These are phyloP conservation scores for Solea solea DNA, from an alignment of 2,113 vertebrate genomes.

Conservation along the genomic window DNA sequence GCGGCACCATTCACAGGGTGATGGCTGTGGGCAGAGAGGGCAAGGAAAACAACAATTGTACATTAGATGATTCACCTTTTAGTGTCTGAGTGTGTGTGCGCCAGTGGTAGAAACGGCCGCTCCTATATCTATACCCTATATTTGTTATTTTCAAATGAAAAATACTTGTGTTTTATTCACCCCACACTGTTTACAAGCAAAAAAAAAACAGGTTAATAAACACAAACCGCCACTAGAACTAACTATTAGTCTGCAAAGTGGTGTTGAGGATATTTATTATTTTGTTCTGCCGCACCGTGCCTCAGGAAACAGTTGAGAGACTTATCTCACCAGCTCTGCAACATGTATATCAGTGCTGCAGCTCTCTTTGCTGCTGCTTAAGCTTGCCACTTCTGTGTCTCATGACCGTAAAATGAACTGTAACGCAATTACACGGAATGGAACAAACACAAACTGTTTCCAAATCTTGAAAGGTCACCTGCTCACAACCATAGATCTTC, in stretches of 20 bases:
- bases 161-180: neutral
- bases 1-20: slow-evolving; percentile 97
- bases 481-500: slow-evolving; percentile 47
- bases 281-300: slow-evolving; percentile 43
- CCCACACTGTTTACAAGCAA: slow-evolving; percentile 12
- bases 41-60: slow-evolving; percentile 54
- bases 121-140: neutral
- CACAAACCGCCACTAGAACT: slow-evolving; percentile 28
- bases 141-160: slow-evolving; percentile 10
- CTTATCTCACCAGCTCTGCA: slow-evolving; percentile 55
- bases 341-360: slow-evolving; percentile 61
- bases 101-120: neutral
- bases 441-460: slow-evolving; percentile 66
- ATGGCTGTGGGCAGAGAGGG: slow-evolving; percentile 76
- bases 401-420: slow-evolving; percentile 70
- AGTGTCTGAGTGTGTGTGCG: neutral
- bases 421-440: slow-evolving; percentile 65
- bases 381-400: slow-evolving; percentile 29
- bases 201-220: slow-evolving; percentile 32
- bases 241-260: slow-evolving; percentile 18
- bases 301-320: slow-evolving; percentile 49
- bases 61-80: slow-evolving; percentile 56
- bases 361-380: slow-evolving; percentile 39
- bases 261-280: slow-evolving; percentile 28
- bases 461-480: slow-evolving; percentile 61